Base-by-base conservation (phyloP, 1,140 invertebrate genomes). In the Bombus turneri region DNA sequence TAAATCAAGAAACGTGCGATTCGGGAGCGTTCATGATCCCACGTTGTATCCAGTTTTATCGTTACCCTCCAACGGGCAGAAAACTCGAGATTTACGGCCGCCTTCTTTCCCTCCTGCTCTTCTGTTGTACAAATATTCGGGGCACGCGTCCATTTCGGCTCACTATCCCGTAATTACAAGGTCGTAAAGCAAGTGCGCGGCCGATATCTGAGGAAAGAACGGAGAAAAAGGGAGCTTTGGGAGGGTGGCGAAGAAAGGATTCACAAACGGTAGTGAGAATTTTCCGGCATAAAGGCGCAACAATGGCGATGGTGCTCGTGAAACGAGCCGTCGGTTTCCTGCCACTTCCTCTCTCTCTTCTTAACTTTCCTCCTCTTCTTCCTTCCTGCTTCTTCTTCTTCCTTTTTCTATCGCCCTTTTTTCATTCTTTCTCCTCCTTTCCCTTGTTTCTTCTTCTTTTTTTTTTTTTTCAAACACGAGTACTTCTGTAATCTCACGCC, bases 261-360 rank as follows among this genome's bases (percentile, higher is more conserved):
- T 68, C 76, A 41, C 83, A 80, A 80, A 84, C 83, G 83, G 75
- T 71, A 80, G 83, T 84, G 76, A 72, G 68, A 84, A 84, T 84
- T 84, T 84, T 80, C 83, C 68, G 76, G 76, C 66, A 34, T 41
- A n/a, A 64, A 78, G 82, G 37, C 75, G 64, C 76, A 72, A 79
- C 83, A 84, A 84, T 80, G 76, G 83, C 53, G 73, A 43, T 64
- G 34, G 47, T 41, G 43, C 66, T 41, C 34, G 66, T 71, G 68
- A 53, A 69, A 69, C 74, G 43, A 57, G 64, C 37, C 69, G 64
- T 37, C 59, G 53, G 53, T 57, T 71, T 71, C 82, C 72, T 41
- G 79, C 25, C 31, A 28, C 31, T 59, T 47, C 1, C 3, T 18
- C 8, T 28, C 18, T 73, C n/a, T 47, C 37, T n/a, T 22, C 69